Base-by-base conservation (phyloP, 2,888 invertebrate species). In the Chaitophorus viminalis region DNA sequence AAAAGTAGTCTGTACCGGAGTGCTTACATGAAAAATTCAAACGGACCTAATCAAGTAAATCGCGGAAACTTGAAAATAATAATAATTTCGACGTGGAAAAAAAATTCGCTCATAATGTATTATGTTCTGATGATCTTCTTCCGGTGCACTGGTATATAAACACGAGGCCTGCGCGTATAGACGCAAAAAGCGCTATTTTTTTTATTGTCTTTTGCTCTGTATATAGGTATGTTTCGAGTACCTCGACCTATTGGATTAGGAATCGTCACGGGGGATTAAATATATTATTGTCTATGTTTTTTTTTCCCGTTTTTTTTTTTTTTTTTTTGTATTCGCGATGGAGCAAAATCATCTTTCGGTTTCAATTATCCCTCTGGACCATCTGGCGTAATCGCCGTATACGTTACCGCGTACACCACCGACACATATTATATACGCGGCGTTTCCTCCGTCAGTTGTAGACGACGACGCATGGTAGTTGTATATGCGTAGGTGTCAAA, bases 291-390 rank as follows among this genome's bases (percentile, higher is more conserved):
- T 83, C 75, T 83, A 39, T 75, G 36, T 83, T 83, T 25, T 21
- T 36, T 74, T 82, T 54, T 60, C 39, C 29, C 60, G 60, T 14
- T 29, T 74, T 36, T 29, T 14, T 9, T 14, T 36, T 36, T 29
- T n/a, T 68, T n/a, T 68, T 8, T 54, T 5, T 8, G 21, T 25
- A 25, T n/a, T 25, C 68, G 68, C 21, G 39, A 25, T 3, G 65
- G 65, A 33, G 75, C 83, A 31, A 84, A 84, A 84, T 84, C 84
- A 76, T 84, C 84, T 84, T 84, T 84, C 65, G 74, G 60, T 79
- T 87, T 87, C 87, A 87, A 87, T 87, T 79, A 87, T 87, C 72
- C 39, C 72, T n/a, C n/a, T 70, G 87, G 72, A 87, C 87, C 87
- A 87, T 87, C 87, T 87, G 87, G 79, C 39, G 52, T 72, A 36